Evolutionary conservation across 2,888 invertebrate species (phyloP).

Genomic region (Drosophila demipolita): DNA sequence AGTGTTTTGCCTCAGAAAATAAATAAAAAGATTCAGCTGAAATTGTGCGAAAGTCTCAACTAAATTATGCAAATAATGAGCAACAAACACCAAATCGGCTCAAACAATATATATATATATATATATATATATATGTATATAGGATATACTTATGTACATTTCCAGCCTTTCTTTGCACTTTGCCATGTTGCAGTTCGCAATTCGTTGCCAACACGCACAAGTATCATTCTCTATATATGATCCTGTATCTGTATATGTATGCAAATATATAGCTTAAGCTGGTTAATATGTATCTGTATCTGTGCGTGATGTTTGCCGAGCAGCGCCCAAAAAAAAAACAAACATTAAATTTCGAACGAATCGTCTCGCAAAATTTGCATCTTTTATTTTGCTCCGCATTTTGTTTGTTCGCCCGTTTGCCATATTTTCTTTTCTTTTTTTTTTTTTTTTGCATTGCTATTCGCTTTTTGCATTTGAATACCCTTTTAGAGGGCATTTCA

Average conservation of each 20-base stretch:
- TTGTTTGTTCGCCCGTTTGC: conserved; percentile 61
- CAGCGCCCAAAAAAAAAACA: conserved; percentile 52
- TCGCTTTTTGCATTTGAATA: not conserved
- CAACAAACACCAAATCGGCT: conserved; percentile 7
- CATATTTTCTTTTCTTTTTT: conserved; percentile 23
- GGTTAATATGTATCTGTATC: conserved; percentile 3
- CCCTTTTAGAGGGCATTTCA: not conserved
- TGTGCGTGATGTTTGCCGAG: conserved; percentile 47
- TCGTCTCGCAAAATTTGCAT: conserved; percentile 65
- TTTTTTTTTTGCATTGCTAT: not conserved
- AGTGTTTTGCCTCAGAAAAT: not conserved
- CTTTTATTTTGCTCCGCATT: conserved; percentile 59
- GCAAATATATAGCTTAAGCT: no score
- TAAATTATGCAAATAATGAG: conserved; percentile 20
- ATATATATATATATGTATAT: not conserved
- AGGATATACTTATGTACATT: not conserved
- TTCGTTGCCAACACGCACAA: conserved; percentile 31
- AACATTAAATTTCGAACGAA: conserved; percentile 48
- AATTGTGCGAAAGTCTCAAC: conserved; percentile 10
- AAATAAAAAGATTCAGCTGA: conserved; percentile 5
- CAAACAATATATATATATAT: conserved; percentile 17
- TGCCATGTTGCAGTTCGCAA: conserved; percentile 50
- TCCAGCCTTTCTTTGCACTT: conserved; percentile 72
- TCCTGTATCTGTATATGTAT: not conserved
- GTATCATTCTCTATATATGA: conserved; percentile 11